Evolutionary conservation across 2,797 vertebrate genomes (phyloP), one percentile per base, ranked within the genome.

Genomic region (Manis crassicaudata): DNA sequence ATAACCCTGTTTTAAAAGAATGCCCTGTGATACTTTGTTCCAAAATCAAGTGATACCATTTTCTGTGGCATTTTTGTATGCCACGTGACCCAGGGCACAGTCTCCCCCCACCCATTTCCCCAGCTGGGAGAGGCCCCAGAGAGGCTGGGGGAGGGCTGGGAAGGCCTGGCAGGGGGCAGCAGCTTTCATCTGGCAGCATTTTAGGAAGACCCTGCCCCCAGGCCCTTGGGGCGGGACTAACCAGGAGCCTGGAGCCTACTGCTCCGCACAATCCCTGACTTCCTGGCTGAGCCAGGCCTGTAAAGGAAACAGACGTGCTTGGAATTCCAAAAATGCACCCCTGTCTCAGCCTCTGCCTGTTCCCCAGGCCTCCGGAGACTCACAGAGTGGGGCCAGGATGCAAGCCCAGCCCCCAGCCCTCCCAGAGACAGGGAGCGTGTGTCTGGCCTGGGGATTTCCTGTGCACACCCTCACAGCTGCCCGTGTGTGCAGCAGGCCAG

Each of bases 251-350:
- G 0, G n/a, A 93, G n/a, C 62, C 50, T 32, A 72, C 52, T n/a
- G 6, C 29, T 88, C 54, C 3, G 32, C 81, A 7, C 27, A 37
- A 35, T 73, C 77, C 72, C 70, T 8, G 11, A 40, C 65, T 92
- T 52, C 79, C 68, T 40, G 52, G 58, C 43, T 3, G 63, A 81
- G 68, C 58, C 7, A 9, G 67, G 84, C 23, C 83, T 46, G 84
- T 60, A 73, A 84, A 96, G 58, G 62, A 60, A 60, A 60, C 90
- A 96, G 86, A 91, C 77, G 86, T 35, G 92, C 92, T 52, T 92
- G 96, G 97, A 97, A 97, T 97, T 96, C 95, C 92, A 97, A 96
- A 90, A 96, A 96, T 97, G 87, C 56, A 35, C 68, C 84, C 67
- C 80, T 62, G 56, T 94, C 84, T 90, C 83, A 27, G 87, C 90